Percentiles rank a stretch among this genome's conserved stretches.
Evolutionary conservation across 2,113 vertebrate genomes (phyloP).

Genomic region (Melanocharis versteri): DNA sequence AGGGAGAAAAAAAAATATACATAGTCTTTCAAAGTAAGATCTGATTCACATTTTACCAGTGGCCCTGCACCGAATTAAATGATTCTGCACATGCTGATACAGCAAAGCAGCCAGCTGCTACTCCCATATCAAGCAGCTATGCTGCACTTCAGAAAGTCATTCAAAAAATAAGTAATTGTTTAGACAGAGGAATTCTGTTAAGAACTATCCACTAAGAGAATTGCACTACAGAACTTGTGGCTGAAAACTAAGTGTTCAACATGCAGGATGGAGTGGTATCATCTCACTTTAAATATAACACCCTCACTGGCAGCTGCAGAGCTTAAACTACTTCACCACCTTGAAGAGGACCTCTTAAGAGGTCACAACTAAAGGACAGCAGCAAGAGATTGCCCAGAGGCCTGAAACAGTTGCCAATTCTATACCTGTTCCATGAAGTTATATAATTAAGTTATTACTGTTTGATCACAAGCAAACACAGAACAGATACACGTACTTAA

Average conservation of each 20-base stretch:
- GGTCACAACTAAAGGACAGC: background rate
- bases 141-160: background rate
- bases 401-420: background rate
- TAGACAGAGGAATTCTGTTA: background rate
- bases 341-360: background rate
- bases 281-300: slow-evolving; percentile 23
- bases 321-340: background rate
- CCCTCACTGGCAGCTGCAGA: background rate
- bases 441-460: background rate
- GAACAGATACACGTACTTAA: background rate
- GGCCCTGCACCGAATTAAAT: background rate
- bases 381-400: background rate
- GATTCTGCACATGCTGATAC: background rate
- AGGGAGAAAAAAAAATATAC: background rate
- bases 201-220: background rate
- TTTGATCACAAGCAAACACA: background rate
- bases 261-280: background rate
- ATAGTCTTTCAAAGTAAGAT: background rate
- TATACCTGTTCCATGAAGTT: background rate
- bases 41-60: background rate
- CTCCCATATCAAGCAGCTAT: background rate
- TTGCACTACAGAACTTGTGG: background rate
- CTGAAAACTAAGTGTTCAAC: background rate
- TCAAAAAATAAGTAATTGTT: background rate
- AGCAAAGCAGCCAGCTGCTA: background rate